Evolutionary conservation across 2,797 vertebrate genomes (phyloP).

Genomic region (Alauda arvensis): DNA sequence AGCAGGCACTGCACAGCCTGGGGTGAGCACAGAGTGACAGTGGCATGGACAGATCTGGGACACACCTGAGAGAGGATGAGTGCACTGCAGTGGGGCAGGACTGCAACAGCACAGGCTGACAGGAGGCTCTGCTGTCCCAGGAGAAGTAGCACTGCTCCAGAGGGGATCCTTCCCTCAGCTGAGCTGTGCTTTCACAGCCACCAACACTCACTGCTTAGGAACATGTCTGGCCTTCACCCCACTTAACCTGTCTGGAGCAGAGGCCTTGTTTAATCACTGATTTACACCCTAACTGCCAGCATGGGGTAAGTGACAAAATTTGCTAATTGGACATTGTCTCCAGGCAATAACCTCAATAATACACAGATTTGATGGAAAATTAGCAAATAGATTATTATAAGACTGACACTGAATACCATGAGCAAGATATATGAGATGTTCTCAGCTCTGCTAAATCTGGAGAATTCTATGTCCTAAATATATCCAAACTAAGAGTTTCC

Average conservation of each 20-base stretch:
- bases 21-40: not conserved
- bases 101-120: not conserved
- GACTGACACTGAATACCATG: not conserved
- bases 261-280: not conserved
- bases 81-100: fast-evolving
- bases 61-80: not conserved
- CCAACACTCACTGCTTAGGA: not conserved
- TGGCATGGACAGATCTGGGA: fast-evolving
- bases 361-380: not conserved
- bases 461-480: not conserved
- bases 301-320: not conserved
- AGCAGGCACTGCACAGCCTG: not conserved
- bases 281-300: not conserved
- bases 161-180: not conserved
- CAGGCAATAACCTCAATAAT: not conserved
- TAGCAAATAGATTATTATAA: not conserved
- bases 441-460: not conserved
- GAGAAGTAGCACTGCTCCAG: not conserved
- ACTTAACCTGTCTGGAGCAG: not conserved
- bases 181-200: not conserved
- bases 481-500: not conserved
- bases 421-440: not conserved
- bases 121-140: not conserved
- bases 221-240: not conserved
- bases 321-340: not conserved